Evolutionary conservation across 1,140 invertebrate species (phyloP).

Genomic region (Nylanderia fulva): DNA sequence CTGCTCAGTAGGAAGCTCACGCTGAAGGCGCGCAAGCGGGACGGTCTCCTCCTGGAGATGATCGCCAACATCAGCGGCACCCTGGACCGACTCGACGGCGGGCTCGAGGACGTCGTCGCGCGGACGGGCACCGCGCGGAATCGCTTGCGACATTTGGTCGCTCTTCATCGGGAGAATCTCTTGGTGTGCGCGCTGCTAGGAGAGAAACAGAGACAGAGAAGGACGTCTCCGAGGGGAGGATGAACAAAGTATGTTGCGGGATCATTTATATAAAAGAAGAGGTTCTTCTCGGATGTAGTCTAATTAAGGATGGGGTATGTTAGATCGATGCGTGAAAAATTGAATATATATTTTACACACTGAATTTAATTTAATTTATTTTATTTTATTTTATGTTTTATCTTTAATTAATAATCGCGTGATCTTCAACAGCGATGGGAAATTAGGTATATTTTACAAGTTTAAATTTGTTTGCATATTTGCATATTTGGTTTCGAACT

Average conservation of each 20-base stretch:
- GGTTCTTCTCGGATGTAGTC: neutral
- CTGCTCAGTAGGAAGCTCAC: conserved; percentile 72
- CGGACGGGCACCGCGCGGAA: conserved; percentile 75
- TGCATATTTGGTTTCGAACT: too few relatives aligned
- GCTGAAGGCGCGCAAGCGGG: conserved; percentile 70
- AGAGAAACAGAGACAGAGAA: conserved; percentile 51
- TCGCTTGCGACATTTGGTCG: conserved; percentile 71
- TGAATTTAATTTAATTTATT: neutral
- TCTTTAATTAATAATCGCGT: neutral
- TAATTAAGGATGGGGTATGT: neutral
- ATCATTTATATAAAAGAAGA: conserved; percentile 28
- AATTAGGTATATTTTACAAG: too few relatives aligned
- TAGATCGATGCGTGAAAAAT: neutral
- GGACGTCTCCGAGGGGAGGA: neutral
- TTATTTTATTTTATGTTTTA: too few relatives aligned
- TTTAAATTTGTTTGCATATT: too few relatives aligned
- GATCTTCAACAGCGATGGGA: too few relatives aligned
- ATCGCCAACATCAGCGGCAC: conserved; percentile 80
- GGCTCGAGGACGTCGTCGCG: conserved; percentile 75
- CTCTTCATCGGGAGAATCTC: conserved; percentile 78
- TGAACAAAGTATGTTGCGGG: neutral
- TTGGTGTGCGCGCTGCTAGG: conserved; percentile 74
- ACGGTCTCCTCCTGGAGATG: conserved; percentile 72
- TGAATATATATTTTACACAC: too few relatives aligned
- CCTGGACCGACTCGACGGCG: conserved; percentile 78